phyloP scores from a whole-genome alignment of 2,113 vertebrate species.

The Austrofundulus limnaeus region DNA sequence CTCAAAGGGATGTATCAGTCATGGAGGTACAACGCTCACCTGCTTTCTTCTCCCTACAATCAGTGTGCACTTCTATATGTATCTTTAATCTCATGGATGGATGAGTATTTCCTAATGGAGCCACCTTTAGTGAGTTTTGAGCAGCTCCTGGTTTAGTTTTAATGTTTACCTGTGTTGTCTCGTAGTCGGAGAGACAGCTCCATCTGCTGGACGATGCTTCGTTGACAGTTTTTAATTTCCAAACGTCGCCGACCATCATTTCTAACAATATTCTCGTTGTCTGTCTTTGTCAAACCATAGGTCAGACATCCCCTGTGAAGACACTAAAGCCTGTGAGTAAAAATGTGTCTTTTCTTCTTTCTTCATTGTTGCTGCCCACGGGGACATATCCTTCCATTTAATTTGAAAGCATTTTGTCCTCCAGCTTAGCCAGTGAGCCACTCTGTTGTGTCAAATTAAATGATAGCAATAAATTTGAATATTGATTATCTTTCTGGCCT shows the following conservation, averaged over 20 bases:
- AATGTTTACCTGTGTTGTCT: neutral
- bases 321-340: constrained; percentile 90
- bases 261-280: constrained; percentile 27
- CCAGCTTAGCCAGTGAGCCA: constrained; percentile 59
- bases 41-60: constrained; percentile 22
- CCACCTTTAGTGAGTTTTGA: constrained; percentile 34
- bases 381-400: constrained; percentile 46
- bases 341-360: constrained; percentile 35
- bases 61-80: constrained; percentile 33
- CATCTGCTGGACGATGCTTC: constrained; percentile 57
- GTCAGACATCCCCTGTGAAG: constrained; percentile 95
- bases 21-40: constrained; percentile 55
- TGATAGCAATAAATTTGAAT: constrained; percentile 74
- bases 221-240: neutral
- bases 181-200: constrained; percentile 52
- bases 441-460: constrained; percentile 65
- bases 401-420: constrained; percentile 65
- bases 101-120: constrained; percentile 48
- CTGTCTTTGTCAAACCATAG: constrained; percentile 72
- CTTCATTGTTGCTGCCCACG: constrained; percentile 12
- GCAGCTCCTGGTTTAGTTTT: constrained; percentile 43
- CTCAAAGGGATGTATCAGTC: constrained; percentile 40
- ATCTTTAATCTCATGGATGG: constrained; percentile 51
- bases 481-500: constrained; percentile 66
- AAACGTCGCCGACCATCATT: constrained; percentile 13